Base-by-base conservation (phyloP, 1,140 invertebrate species). In the Alviniconcha marisindica region DNA sequence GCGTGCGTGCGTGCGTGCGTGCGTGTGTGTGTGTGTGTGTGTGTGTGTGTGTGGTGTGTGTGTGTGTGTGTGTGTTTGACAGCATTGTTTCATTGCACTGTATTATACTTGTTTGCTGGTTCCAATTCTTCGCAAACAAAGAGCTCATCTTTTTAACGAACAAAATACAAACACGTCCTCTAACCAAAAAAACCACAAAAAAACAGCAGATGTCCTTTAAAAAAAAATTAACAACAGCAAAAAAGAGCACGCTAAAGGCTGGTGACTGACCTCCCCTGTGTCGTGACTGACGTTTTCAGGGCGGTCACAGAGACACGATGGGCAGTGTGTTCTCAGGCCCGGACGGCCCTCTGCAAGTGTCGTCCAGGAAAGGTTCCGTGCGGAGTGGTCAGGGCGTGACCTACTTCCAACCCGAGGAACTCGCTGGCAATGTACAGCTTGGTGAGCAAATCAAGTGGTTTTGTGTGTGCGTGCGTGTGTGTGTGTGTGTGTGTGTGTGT, bases 401-500 rank as follows among this genome's bases (percentile, higher is more conserved):
- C 44, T 54, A 28, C 44, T 76, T 76, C 73, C 40, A 54, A n/a
- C 73, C 69, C 18, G 69, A 76, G n/a, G 73, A 76, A 15, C 40
- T 48, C 21, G n/a, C 73, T 42, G 44, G 73, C 42, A 33, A 40
- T 31, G 73, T 54, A n/a, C 21, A 31, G 2, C 33, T 76, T 1
- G 73, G 73, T 76, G 31, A 76, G 73, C 5, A 63, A 31, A 31
- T n/a, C 60, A 31, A 63, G 7, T 31, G 24, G 21, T 63, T 24
- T 63, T 63, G 60, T 63, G 60, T 63, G 60, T 63, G 60, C 24
- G 60, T 63, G 60, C 24, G 24, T 63, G 60, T 63, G 60, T 63
- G 60, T 63, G 60, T 63, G 60, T 63, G 60, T 63, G 60, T 63
- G 60, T 63, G 60, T 63, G 60, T 63, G 60, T n/a, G 60, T 63